Evolutionary conservation across 2,888 invertebrate genomes (phyloP).

Genomic region (Timema podura): DNA sequence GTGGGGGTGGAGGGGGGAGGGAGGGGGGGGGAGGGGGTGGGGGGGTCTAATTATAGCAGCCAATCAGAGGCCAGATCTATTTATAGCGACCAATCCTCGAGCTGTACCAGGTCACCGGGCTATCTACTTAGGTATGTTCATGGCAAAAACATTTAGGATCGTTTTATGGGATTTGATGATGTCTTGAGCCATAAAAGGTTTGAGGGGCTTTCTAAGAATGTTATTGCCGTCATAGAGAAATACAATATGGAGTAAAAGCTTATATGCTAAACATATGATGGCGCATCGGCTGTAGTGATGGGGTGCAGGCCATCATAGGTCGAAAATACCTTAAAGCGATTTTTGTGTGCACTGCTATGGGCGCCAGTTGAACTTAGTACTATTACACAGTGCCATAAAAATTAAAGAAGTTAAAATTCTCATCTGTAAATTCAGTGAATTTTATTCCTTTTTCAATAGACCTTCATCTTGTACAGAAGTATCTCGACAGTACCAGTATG

Average conservation of each 20-base stretch:
- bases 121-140: conserved; percentile 21
- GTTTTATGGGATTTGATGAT: conserved; percentile 26
- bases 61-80: too few species aligned
- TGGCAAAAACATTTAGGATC: conserved; percentile 16
- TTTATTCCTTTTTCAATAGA: too few species aligned
- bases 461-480: too few species aligned
- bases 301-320: neutral
- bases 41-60: too few species aligned
- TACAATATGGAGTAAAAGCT: conserved; percentile 13
- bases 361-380: too few species aligned
- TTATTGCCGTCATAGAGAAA: conserved; percentile 6
- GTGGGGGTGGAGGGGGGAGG: too few species aligned
- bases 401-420: neutral
- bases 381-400: neutral
- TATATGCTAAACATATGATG: conserved; percentile 25
- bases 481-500: neutral
- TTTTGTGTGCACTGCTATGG: neutral
- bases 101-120: too few species aligned
- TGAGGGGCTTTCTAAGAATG: neutral
- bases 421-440: neutral
- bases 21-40: too few species aligned
- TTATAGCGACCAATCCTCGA: too few species aligned
- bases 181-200: neutral
- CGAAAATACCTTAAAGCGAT: neutral
- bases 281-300: neutral